Evolutionary conservation across 2,113 vertebrate genomes (phyloP), one percentile per base, ranked within the genome.

Genomic region (Ictalurus punctatus): DNA sequence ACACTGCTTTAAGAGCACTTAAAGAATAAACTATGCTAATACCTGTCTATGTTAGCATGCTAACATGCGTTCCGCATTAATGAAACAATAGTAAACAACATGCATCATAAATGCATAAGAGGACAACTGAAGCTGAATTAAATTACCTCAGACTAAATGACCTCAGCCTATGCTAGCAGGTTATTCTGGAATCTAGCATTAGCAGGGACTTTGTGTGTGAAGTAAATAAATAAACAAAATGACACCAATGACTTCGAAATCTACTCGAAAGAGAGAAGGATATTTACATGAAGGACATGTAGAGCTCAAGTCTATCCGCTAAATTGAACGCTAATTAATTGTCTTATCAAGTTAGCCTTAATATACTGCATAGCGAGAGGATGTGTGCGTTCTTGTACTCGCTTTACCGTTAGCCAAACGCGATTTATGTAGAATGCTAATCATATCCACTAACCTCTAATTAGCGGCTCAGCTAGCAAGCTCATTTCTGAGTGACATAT

Each of bases 1-100:
- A 92, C 92, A 92, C 56, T 2, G 34, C 73, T 87, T 65, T 65
- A 6, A 80, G 16, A 48, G 67, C 52, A 52, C 21, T 44, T 40
- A 44, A 76, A 76, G 23, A 9, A 44, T 12, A 76, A 6, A 71
- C 37, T 21, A 1, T 40, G 73, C 73, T 44, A 74, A 74, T 74
- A 25, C 10, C 73, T 25, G 73, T 48, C 73, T 25, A 76, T 76
- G 40, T 48, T 76, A 76, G 73, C 37, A 1, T 81, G 79, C 44
- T 52, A 79, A 79, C 23, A 79, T 0, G 16, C 6, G 21, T 69
- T 12, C 71, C 2, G n/a, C 5, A 17, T 71, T 30, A 30, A 65
- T 27, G 7, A 25, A 48, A 6, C 44, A 48, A 25, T 10, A 21
- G 40, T 40, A 48, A 78, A 13, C 2, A 48, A 48, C 40, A 40